A percentile compares a stretch with the other conserved stretches of the same genome.
These are phyloP conservation scores for Neocrepidodera transversa DNA, from an alignment of 2,888 invertebrate genomes.

Conservation along the genomic window DNA sequence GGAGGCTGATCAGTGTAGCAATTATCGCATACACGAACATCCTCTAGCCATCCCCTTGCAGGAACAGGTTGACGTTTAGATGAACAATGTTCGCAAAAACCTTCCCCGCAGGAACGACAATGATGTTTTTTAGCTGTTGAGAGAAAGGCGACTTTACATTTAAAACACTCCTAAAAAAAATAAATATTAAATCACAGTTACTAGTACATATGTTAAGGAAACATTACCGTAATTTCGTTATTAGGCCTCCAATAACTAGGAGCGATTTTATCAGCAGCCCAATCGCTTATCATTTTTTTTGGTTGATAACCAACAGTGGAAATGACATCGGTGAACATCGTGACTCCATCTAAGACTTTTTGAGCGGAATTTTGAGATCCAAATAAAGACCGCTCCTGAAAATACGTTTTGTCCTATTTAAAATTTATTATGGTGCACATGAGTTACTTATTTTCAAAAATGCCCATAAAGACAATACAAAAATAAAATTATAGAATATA, in stretches of 20 bases:
- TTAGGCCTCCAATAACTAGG: slow-evolving; percentile 85
- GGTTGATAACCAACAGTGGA: slow-evolving; percentile 73
- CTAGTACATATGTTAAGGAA: no score
- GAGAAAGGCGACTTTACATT: slow-evolving; percentile 68
- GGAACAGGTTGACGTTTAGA: slow-evolving; percentile 73
- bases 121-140: slow-evolving; percentile 72
- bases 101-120: slow-evolving; percentile 80
- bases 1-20: slow-evolving; percentile 63
- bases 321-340: slow-evolving; percentile 66
- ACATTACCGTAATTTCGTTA: slow-evolving; percentile 72
- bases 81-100: slow-evolving; percentile 79
- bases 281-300: slow-evolving; percentile 71
- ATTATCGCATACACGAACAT: slow-evolving; percentile 76
- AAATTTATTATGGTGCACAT: slow-evolving; percentile 31
- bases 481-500: no score
- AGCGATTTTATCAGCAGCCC: slow-evolving; percentile 80
- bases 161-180: slow-evolving; percentile 66
- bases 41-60: slow-evolving; percentile 72
- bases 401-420: slow-evolving; percentile 54
- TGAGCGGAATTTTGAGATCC: slow-evolving; percentile 57
- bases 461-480: slow-evolving; percentile 45
- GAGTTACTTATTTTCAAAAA: slow-evolving; percentile 11
- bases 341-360: slow-evolving; percentile 67
- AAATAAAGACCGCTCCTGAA: slow-evolving; percentile 56
- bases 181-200: not conserved